phyloP scores from a whole-genome alignment of 2,113 vertebrate species.

The Cyphomyrus discorhynchus region DNA sequence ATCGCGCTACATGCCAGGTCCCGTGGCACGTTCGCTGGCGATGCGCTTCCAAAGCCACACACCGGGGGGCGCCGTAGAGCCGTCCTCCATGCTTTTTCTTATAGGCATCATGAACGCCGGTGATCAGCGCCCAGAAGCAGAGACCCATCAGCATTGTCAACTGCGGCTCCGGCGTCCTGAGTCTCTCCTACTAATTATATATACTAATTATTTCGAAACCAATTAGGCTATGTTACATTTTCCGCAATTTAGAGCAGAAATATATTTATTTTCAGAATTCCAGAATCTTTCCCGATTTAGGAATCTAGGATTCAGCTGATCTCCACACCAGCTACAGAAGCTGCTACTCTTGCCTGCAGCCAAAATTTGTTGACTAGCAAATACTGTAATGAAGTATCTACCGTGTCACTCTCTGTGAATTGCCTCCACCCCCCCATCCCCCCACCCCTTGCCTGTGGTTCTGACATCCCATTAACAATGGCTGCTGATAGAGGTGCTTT shows the following conservation, averaged over 20 bases:
- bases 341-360: not conserved
- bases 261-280: not conserved
- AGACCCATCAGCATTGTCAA: not conserved
- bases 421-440: not conserved
- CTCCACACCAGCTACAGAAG: not conserved
- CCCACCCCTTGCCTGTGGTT: not conserved
- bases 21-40: not conserved
- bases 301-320: not conserved
- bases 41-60: not conserved
- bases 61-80: not conserved
- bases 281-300: not conserved
- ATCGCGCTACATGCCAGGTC: not conserved
- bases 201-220: not conserved
- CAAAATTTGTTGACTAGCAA: not conserved
- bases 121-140: not conserved
- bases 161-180: not conserved
- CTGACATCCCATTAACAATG: constrained; percentile 2
- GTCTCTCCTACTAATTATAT: not conserved
- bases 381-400: not conserved
- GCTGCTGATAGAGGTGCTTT: not conserved
- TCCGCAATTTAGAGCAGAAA: not conserved
- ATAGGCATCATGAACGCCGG: not conserved
- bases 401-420: not conserved
- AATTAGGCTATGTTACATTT: not conserved
- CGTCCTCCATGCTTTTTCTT: not conserved